These are phyloP conservation scores for Tylochromis polylepis DNA, from an alignment of 2,113 vertebrate species.

Conservation along the genomic window DNA sequence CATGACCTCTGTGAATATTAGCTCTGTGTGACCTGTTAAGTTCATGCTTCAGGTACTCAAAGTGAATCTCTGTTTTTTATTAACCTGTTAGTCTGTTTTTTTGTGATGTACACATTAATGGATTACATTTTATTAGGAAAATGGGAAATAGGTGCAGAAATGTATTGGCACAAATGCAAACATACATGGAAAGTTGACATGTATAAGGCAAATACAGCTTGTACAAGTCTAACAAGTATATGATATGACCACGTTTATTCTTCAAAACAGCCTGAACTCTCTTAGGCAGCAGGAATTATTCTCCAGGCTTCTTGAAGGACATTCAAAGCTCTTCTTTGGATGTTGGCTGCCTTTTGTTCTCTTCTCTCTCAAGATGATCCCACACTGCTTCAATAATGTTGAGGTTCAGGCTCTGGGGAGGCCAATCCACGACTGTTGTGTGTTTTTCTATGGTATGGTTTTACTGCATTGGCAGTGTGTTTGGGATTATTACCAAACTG, in stretches of 20 bases:
- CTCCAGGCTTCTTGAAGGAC: not conserved
- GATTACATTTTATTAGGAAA: not conserved
- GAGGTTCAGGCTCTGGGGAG: not conserved
- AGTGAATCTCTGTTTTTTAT: not conserved
- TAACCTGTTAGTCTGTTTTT: not conserved
- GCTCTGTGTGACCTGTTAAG: not conserved
- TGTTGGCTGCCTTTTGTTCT: not conserved
- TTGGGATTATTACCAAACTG: not conserved
- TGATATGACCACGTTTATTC: not conserved
- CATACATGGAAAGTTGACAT: not conserved
- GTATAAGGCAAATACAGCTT: not conserved
- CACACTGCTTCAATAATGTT: not conserved
- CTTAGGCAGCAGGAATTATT: not conserved
- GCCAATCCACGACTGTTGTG: not conserved
- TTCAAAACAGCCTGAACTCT: not conserved
- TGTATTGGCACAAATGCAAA: not conserved
- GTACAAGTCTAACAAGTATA: not conserved
- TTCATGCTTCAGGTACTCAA: not conserved
- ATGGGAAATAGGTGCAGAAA: not conserved
- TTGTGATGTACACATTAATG: not conserved
- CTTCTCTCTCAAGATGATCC: not conserved
- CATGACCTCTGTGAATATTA: conserved; percentile 2
- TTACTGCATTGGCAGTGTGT: not conserved
- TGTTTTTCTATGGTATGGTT: not conserved
- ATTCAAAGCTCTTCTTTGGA: not conserved